Evolutionary conservation across 2,113 vertebrate species (phyloP).

Genomic region (Cololabis saira): DNA sequence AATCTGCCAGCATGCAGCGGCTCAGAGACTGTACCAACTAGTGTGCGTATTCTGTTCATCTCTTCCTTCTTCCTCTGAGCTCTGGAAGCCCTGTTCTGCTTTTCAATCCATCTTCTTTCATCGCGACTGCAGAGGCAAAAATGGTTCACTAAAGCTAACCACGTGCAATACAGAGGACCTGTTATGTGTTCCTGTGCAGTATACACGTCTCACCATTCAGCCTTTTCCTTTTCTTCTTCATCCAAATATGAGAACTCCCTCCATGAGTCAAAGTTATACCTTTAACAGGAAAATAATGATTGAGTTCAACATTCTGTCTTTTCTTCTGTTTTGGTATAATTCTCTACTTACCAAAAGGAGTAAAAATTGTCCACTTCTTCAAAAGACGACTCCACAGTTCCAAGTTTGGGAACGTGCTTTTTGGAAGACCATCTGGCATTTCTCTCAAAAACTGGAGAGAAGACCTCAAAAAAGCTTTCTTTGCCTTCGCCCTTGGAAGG

Average conservation of each 20-base stretch:
- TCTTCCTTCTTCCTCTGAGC: conserved; percentile 97
- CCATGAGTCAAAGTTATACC: conserved; percentile 99
- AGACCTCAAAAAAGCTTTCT: conserved; percentile 94
- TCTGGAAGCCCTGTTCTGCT: conserved; percentile 95
- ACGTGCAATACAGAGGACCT: too few species aligned
- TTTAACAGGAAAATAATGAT: conserved; percentile 37
- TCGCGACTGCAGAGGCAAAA: conserved; percentile 85
- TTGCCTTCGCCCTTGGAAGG: conserved; percentile 95
- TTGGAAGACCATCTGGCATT: conserved; percentile 96
- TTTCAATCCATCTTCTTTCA: conserved; percentile 98
- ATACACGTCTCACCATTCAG: conserved; percentile 89
- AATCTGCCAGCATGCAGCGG: neutral
- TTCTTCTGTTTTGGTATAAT: neutral
- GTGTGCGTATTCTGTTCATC: conserved; percentile 96
- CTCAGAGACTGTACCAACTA: conserved; percentile 71
- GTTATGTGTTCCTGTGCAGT: too few species aligned
- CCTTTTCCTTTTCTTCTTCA: conserved; percentile 99
- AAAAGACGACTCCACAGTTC: conserved; percentile 88
- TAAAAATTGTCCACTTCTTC: conserved; percentile 98
- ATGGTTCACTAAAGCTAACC: neutral
- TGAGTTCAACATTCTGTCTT: neutral
- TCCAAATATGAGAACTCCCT: conserved; percentile 99
- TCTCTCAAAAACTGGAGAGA: conserved; percentile 91
- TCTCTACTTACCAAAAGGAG: conserved; percentile 91
- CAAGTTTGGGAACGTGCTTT: conserved; percentile 91